These are phyloP conservation scores for Hucho hucho DNA, from an alignment of 2,113 vertebrate genomes.

Conservation along the genomic window DNA sequence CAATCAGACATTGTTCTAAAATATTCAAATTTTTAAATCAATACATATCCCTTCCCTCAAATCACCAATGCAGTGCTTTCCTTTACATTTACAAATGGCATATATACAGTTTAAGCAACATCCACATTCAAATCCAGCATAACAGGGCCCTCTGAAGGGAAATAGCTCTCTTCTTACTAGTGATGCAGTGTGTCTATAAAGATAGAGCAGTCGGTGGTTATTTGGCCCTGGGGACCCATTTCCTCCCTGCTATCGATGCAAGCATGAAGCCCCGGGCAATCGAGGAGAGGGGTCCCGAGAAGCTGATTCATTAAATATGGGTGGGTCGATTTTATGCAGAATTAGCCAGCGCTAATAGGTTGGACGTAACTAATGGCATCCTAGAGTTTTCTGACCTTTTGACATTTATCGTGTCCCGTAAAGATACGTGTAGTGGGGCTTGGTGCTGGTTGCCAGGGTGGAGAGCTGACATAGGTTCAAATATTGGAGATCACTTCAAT, in stretches of 20 bases:
- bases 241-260: conserved; percentile 35
- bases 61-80: neutral
- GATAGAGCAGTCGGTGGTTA: conserved; percentile 25
- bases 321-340: conserved; percentile 52
- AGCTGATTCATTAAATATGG: conserved; percentile 51
- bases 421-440: conserved; percentile 27
- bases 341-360: conserved; percentile 58
- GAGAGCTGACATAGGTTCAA: conserved; percentile 7
- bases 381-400: conserved; percentile 16
- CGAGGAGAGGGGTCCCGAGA: conserved; percentile 16
- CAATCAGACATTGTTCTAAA: too few species aligned
- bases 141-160: neutral
- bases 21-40: too few species aligned
- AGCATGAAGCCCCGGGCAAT: conserved; percentile 30
- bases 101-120: neutral
- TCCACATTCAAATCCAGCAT: too few species aligned
- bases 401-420: conserved; percentile 53
- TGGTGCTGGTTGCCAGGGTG: conserved; percentile 31
- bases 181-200: conserved; percentile 27
- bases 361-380: conserved; percentile 53
- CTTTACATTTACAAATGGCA: neutral
- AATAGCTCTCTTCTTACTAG: conserved; percentile 13
- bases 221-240: conserved; percentile 43
- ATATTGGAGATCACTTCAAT: too few species aligned
- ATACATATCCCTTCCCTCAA: neutral